Base-by-base conservation (phyloP, 2,113 vertebrate genomes). In the Mionectes macconnelli region DNA sequence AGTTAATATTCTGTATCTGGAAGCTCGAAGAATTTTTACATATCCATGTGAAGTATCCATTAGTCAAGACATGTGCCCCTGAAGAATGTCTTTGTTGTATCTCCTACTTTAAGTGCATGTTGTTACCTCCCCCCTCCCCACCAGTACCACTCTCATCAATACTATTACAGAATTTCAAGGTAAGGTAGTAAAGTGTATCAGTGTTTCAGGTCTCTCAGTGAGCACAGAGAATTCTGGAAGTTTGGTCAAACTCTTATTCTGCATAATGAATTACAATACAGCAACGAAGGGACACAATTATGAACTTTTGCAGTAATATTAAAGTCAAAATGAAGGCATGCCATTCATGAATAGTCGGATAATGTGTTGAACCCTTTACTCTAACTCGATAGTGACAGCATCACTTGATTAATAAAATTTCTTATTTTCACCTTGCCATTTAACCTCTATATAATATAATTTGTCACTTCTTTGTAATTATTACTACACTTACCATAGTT, bases 401-500 rank as follows among this genome's bases (percentile, higher is more conserved):
- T 35, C 50, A 75, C 44, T 86, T 91, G 83, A 73, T 76, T 50
- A 86, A 60, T 49, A 44, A 94, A 75, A 73, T 23, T 10, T 10
- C 47, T 91, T 81, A 35, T 91, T 95, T 97, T 91, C 62, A 94
- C 68, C 14, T 64, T 77, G 8, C 4, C 53, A 44, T 62, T 39
- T 56, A 85, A 57, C 9, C 78, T 67, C 22, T 60, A 82, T 18
- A 53, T 40, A 52, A 52, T 57, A 62, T 28, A 82, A 76, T 86
- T 77, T 47, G 7, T 50, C n/a, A 85, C 23, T 76, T 89, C 15
- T 67, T 42, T 53, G 9, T 30, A 89, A 94, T 39, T 93, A 81
- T 70, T 78, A 80, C 49, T 77, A 87, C 59, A 92, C 67, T 98
- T 97, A 99, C 99, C 99, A 99, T 99, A 72, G 99, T 99, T 86